Evolutionary conservation across 2,888 invertebrate species (phyloP), one percentile per base, ranked within the genome.

Genomic region (Cylindroiulus punctatus): DNA sequence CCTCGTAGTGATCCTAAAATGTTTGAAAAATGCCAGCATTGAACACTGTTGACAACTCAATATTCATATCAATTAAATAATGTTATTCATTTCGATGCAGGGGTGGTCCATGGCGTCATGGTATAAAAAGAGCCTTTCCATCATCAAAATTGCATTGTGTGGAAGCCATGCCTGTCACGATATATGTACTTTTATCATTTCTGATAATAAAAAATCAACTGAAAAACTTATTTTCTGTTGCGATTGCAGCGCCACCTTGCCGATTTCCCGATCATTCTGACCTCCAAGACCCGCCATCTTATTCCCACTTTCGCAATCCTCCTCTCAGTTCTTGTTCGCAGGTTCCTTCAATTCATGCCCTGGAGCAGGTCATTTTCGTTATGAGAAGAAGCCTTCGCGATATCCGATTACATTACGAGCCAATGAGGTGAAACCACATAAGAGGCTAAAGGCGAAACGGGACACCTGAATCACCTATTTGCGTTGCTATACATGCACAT

Each of bases 351-450:
- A 52, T 52, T n/a, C 52, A 52, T 52, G 52, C 14, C n/a, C 52
- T 8, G 5, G 5, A n/a, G 4, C n/a, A 52, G n/a, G 5, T 52
- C 52, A 52, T 52, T 52, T 52, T 52, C 52, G 52, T 52, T 52
- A 52, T 52, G n/a, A 52, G n/a, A 52, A 52, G 52, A 52, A 52
- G 52, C 52, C 52, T n/a, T 52, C 52, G 52, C n/a, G n/a, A 52
- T 52, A 52, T 52, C 52, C 52, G 52, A 52, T 52, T 52, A n/a
- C 52, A 52, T 52, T 52, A 52, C 52, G 14, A 52, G 52, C 52
- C 52, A 52, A 52, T 52, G 52, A 52, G n/a, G n/a, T 52, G 52
- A 52, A 52, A 52, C 52, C 52, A n/a, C 14, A 52, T 19, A 52
- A 52, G n/a, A 52, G n/a, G n/a, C n/a, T 52, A 52, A 52, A 52